phyloP scores from a whole-genome alignment of 2,888 invertebrate genomes.

The Latheticus oryzae region DNA sequence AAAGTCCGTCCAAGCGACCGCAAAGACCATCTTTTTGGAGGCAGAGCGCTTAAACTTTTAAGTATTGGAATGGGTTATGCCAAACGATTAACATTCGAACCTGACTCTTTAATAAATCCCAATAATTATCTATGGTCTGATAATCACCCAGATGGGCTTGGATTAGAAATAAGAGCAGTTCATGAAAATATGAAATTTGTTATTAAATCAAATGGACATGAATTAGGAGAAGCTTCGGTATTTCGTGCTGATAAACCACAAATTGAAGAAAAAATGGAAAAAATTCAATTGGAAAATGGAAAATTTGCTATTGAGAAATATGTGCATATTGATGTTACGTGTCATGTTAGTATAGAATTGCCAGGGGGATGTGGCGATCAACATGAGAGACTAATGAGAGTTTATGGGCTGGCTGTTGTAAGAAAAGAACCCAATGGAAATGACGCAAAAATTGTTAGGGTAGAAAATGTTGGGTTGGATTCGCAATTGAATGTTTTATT shows the following conservation, averaged over 20 bases:
- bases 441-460: conserved; percentile 70
- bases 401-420: conserved; percentile 75
- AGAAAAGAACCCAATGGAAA: conserved; percentile 71
- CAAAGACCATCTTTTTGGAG: conserved; percentile 74
- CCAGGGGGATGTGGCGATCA: conserved; percentile 70
- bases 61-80: conserved; percentile 82
- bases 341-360: conserved; percentile 73
- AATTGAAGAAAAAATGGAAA: conserved; percentile 73
- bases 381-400: conserved; percentile 74
- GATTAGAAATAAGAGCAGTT: conserved; percentile 76
- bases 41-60: conserved; percentile 72
- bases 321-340: conserved; percentile 76
- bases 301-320: conserved; percentile 71
- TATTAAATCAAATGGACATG: conserved; percentile 70
- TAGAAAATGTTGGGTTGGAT: conserved; percentile 77
- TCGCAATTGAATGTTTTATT: conserved; percentile 76
- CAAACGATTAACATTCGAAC: conserved; percentile 79
- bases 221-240: conserved; percentile 75
- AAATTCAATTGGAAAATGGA: conserved; percentile 62
- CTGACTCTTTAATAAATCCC: conserved; percentile 71
- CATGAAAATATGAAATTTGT: conserved; percentile 75
- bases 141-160: conserved; percentile 78
- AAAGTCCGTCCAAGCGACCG: conserved; percentile 76
- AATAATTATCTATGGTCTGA: conserved; percentile 84
- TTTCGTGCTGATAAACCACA: conserved; percentile 77